Percentiles rank a stretch among this genome's conserved stretches.
Conservation (phyloP, 2,797 vertebrate genomes). For the Peromyscus attwateri region DNA sequence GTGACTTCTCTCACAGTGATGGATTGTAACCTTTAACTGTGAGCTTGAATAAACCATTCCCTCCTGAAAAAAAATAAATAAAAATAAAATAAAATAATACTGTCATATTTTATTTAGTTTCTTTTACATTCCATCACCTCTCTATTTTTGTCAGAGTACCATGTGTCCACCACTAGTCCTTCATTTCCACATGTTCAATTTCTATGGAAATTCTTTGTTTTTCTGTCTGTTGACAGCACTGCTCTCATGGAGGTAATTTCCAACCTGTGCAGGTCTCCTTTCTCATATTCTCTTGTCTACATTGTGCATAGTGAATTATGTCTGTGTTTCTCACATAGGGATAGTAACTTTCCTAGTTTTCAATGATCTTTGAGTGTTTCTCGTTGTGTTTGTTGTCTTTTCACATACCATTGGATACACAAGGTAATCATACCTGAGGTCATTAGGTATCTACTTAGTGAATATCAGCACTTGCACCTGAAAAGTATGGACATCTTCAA, state of each 20-base stretch:
- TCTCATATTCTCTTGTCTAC: not conserved
- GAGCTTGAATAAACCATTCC: not conserved
- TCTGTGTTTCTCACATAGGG: not conserved
- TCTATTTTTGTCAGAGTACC: accelerated
- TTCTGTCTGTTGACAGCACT: not conserved
- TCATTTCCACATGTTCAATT: not conserved
- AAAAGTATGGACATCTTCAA: not conserved
- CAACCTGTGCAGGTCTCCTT: no score
- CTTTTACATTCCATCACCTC: accelerated
- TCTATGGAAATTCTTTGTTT: not conserved
- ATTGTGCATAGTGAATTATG: not conserved
- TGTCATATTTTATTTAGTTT: not conserved
- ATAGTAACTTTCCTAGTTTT: not conserved
- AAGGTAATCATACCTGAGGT: not conserved
- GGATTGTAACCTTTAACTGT: not conserved
- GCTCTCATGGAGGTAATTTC: not conserved
- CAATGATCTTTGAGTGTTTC: not conserved
- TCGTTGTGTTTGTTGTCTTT: not conserved
- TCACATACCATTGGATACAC: not conserved
- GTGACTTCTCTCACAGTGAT: not conserved
- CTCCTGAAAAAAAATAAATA: not conserved
- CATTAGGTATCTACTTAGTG: not conserved
- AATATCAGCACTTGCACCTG: not conserved
- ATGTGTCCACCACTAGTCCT: not conserved
- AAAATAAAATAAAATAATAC: no score